Evolutionary conservation across 2,113 vertebrate genomes (phyloP).

Genomic region (Coturnix japonica): DNA sequence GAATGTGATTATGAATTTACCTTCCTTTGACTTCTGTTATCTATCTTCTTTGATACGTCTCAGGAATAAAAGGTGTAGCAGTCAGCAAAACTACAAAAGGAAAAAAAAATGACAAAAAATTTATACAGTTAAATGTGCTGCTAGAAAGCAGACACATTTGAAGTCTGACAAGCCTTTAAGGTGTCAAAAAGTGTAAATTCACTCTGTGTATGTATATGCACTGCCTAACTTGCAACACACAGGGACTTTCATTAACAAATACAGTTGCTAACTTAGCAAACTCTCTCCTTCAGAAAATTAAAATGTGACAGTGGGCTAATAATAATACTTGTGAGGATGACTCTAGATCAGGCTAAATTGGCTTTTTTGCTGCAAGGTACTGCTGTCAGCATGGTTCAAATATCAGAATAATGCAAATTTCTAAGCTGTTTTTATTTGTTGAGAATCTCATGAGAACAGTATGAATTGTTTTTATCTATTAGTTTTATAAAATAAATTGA

Average conservation of each 20-base stretch:
- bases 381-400: neutral
- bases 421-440: neutral
- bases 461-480: neutral
- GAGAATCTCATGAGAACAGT: neutral
- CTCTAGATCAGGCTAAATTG: neutral
- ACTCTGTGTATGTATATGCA: neutral
- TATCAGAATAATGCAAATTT: neutral
- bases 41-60: conserved; percentile 44
- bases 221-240: neutral
- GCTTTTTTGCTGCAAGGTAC: neutral
- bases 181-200: conserved; percentile 40
- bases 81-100: conserved; percentile 66
- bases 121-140: neutral
- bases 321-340: neutral
- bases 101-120: neutral
- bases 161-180: conserved; percentile 61
- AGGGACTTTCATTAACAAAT: neutral
- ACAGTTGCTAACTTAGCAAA: conserved; percentile 43
- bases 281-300: neutral
- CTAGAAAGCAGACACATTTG: conserved; percentile 42
- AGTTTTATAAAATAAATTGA: neutral
- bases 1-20: conserved; percentile 35
- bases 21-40: conserved; percentile 55
- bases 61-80: conserved; percentile 38
- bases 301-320: neutral